Conservation (phyloP, 2,888 invertebrate genomes). For the Cephalotes varians region DNA sequence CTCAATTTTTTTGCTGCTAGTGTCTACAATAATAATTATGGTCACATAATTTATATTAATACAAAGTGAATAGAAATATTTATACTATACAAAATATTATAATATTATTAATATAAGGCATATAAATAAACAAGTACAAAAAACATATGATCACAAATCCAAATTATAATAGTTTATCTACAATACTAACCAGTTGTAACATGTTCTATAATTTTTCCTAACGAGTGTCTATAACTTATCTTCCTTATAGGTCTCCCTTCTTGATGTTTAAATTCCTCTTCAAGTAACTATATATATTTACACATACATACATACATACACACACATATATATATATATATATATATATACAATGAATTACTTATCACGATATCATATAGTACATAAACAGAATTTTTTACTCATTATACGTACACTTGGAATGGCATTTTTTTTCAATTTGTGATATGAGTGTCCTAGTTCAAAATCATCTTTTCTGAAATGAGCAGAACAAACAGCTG, state of each 20-base stretch:
- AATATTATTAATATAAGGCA: not conserved
- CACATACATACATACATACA: too few relatives aligned
- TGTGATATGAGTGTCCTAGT: not conserved
- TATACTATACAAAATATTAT: not conserved
- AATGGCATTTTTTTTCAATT: slow-evolving; percentile 11
- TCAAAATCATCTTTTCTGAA: slow-evolving; percentile 23
- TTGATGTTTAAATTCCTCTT: not conserved
- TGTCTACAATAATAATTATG: not conserved
- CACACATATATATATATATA: too few relatives aligned
- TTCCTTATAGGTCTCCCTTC: not conserved
- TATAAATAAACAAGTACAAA: too few relatives aligned
- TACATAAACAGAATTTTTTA: too few relatives aligned
- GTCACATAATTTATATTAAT: not conserved
- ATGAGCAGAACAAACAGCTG: slow-evolving; percentile 10
- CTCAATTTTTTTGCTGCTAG: not conserved
- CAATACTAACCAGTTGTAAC: not conserved
- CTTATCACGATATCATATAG: too few relatives aligned
- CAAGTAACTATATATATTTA: not conserved
- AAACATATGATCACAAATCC: too few relatives aligned
- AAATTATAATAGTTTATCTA: too few relatives aligned
- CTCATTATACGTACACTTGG: not conserved
- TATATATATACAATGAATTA: too few relatives aligned
- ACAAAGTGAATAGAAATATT: not conserved
- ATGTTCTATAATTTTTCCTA: not conserved
- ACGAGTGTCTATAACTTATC: too few relatives aligned